A percentile compares a stretch with the other conserved stretches of the same genome.
Conservation (phyloP, 1,140 invertebrate genomes). For the Aphelenchoides avenae region DNA sequence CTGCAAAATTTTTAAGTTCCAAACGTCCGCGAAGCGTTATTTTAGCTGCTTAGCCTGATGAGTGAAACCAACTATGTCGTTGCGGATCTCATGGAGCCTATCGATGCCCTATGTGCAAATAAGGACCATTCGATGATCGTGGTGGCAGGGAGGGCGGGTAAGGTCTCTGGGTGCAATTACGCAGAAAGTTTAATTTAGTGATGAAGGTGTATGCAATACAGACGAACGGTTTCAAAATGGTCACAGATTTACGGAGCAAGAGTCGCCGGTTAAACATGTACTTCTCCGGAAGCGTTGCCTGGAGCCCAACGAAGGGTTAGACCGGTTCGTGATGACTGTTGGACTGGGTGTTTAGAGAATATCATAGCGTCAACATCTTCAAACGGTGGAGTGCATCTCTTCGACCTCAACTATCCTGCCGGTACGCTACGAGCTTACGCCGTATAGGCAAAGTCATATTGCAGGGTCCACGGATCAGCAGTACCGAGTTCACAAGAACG, state of each 20-base stretch:
- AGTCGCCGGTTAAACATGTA: slow-evolving; percentile 27
- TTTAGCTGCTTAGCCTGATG: no score
- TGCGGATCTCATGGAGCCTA: slow-evolving; percentile 17
- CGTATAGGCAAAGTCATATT: slow-evolving; percentile 19
- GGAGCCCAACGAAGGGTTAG: slow-evolving; percentile 27
- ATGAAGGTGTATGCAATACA: slow-evolving; percentile 29
- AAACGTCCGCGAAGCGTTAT: no score
- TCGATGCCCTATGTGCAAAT: slow-evolving; percentile 32
- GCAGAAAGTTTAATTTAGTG: slow-evolving; percentile 24
- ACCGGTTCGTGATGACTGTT: not conserved
- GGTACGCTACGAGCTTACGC: not conserved
- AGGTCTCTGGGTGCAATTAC: not conserved
- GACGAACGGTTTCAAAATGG: slow-evolving; percentile 14
- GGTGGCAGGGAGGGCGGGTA: slow-evolving; percentile 26
- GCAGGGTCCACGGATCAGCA: slow-evolving; percentile 13
- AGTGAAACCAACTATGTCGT: slow-evolving; percentile 12
- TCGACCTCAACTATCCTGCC: slow-evolving; percentile 27
- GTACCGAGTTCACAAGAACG: slow-evolving; percentile 39
- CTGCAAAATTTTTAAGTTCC: no score
- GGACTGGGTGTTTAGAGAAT: slow-evolving; percentile 33
- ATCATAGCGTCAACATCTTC: slow-evolving; percentile 33
- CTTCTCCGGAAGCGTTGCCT: slow-evolving; percentile 41
- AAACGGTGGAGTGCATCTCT: slow-evolving; percentile 34
- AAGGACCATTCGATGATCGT: slow-evolving; percentile 24
- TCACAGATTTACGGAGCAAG: slow-evolving; percentile 10